Conservation (phyloP, 2,113 vertebrate genomes). For the Rostratula benghalensis region DNA sequence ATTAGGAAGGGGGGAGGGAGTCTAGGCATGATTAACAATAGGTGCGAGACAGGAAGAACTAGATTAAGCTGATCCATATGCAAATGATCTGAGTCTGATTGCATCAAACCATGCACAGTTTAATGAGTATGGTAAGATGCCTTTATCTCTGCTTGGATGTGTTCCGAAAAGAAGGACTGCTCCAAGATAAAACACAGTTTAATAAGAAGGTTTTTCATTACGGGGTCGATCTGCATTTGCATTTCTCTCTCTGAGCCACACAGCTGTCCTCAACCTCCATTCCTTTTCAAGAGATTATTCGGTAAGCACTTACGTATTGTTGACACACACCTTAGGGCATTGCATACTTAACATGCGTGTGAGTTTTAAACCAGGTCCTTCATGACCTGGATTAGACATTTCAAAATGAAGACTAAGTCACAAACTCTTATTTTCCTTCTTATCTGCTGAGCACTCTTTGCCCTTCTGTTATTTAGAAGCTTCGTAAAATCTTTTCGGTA, state of each 20-base stretch:
- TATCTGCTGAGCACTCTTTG: background rate
- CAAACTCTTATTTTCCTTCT: background rate
- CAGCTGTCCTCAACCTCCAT: conserved; percentile 41
- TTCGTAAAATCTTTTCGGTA: background rate
- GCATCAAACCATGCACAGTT: conserved; percentile 78
- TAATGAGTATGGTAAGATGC: conserved; percentile 78
- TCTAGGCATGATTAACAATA: conserved; percentile 78
- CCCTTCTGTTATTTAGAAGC: conserved; percentile 13
- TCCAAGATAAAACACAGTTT: conserved; percentile 77
- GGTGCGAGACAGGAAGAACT: conserved; percentile 77
- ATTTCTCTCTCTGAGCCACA: conserved; percentile 58
- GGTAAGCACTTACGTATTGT: conserved; percentile 62
- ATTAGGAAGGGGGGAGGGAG: conserved; percentile 18
- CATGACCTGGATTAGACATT: conserved; percentile 25
- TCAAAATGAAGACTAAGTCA: background rate
- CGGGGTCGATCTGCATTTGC: conserved; percentile 69
- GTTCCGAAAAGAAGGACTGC: conserved; percentile 72
- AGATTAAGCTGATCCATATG: conserved; percentile 83
- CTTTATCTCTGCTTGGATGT: conserved; percentile 80
- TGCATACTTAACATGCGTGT: conserved; percentile 13
- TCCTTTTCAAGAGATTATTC: conserved; percentile 56
- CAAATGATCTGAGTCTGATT: conserved; percentile 79
- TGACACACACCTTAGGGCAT: conserved; percentile 64
- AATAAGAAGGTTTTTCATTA: conserved; percentile 81
- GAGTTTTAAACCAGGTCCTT: conserved; percentile 17